phyloP scores from a whole-genome alignment of 2,888 invertebrate genomes.

The Lysandra coridon region DNA sequence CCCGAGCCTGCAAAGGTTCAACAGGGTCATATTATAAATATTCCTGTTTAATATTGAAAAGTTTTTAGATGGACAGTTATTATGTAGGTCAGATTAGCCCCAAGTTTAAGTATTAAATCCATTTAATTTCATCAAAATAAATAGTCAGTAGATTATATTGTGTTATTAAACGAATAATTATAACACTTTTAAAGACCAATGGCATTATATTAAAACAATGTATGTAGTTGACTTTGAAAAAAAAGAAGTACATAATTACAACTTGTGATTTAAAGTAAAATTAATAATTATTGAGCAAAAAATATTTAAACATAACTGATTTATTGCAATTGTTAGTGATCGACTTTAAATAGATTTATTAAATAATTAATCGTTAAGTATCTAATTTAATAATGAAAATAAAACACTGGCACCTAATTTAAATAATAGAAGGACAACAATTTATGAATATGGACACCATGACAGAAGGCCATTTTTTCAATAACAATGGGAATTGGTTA shows the following conservation, averaged over 20 bases:
- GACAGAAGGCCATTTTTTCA: not conserved
- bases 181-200: not conserved
- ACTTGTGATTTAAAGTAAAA: not conserved
- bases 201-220: not conserved
- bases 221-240: not conserved
- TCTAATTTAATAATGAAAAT: not conserved
- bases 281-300: not conserved
- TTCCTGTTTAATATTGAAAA: no score
- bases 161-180: not conserved
- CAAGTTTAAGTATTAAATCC: not conserved
- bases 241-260: not conserved
- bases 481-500: no score
- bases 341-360: not conserved
- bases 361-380: not conserved
- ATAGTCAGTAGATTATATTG: not conserved
- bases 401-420: not conserved
- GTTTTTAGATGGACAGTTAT: not conserved
- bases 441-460: no score
- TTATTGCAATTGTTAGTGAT: not conserved
- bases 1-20: not conserved
- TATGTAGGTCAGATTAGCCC: not conserved
- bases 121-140: not conserved
- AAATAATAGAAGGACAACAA: not conserved
- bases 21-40: not conserved
- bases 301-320: not conserved